Base-by-base conservation (phyloP, 2,797 vertebrate species). In the Lerista edwardsae region DNA sequence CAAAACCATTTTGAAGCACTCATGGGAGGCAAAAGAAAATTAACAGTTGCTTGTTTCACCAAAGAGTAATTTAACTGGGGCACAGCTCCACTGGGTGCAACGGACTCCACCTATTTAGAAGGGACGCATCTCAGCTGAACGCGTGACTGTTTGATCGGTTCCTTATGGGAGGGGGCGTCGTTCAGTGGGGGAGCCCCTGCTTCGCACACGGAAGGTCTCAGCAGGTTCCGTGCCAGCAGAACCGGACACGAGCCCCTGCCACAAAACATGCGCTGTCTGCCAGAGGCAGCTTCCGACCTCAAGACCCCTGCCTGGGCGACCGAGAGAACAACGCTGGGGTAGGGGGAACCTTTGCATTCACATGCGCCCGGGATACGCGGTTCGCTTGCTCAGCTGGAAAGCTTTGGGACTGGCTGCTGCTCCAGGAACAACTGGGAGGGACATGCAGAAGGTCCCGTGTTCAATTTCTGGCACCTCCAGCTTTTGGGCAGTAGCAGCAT, bases 341-440 rank as follows among this genome's bases (percentile, higher is more conserved):
- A n/a, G 65, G 29, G 88, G 55, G 65, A 86, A 82, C 15, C 2
- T 44, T 87, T 87, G 74, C 44, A 72, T 86, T 14, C 55, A 76
- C 36, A 8, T 36, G 5, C 55, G 12, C 15, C 14, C n/a, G 34
- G 74, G 15, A 8, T 11, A 8, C 27, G 41, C 44, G 27, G 44
- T 72, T 71, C 39, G 41, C 68, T 71, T 72, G 19, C 29, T 57
- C 47, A 57, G 23, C 12, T 73, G 69, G n/a, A 57, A 75, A 27
- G 21, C 2, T 9, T 23, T 61, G 59, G 2, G 21, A 7, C 6
- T 61, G 25, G 59, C 25, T 25, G 59, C 23, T 61, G 23, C 21
- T 25, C 9, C 25, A 6, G 59, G 23, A 61, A 61, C 21, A 55
- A 61, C 2, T 23, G 21, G 23, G 59, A 25, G 21, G 5, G 21